phyloP scores from a whole-genome alignment of 2,113 vertebrate species.

The Australoheros scitulus region DNA sequence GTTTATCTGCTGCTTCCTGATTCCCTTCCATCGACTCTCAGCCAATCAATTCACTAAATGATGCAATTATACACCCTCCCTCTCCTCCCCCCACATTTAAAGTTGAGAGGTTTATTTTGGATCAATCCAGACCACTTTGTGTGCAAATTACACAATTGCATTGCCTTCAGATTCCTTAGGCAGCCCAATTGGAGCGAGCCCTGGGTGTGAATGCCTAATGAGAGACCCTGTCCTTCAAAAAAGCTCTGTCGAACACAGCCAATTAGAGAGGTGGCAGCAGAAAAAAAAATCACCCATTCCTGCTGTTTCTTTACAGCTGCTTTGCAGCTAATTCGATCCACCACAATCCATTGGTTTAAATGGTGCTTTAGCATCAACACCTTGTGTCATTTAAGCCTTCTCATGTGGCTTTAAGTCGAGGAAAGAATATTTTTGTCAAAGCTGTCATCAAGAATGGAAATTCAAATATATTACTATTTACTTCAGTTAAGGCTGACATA shows the following conservation, averaged over 20 bases:
- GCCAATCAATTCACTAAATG: constrained; percentile 92
- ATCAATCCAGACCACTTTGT: constrained; percentile 89
- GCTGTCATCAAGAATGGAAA: too few relatives aligned
- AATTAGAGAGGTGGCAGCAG: constrained; percentile 58
- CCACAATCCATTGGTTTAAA: constrained; percentile 31
- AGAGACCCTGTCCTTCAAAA: constrained; percentile 77
- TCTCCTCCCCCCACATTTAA: constrained; percentile 82
- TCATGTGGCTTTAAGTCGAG: not conserved
- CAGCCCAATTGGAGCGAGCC: constrained; percentile 85
- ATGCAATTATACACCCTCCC: constrained; percentile 88
- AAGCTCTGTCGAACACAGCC: constrained; percentile 65
- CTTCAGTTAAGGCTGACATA: too few relatives aligned
- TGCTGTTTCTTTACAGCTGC: constrained; percentile 37
- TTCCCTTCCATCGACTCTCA: constrained; percentile 87
- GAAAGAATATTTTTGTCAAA: not conserved
- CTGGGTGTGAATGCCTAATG: constrained; percentile 82
- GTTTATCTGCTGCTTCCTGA: constrained; percentile 88
- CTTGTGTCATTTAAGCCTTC: constrained; percentile 1
- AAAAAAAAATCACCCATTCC: constrained; percentile 4
- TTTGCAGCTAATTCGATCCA: constrained; percentile 33
- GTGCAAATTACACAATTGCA: constrained; percentile 86
- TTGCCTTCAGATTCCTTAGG: constrained; percentile 87
- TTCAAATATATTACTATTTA: too few relatives aligned
- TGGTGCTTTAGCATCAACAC: not conserved
- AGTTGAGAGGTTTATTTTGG: constrained; percentile 89